Evolutionary conservation across 2,797 vertebrate species (phyloP), one percentile per base, ranked within the genome.

Genomic region (Alauda arvensis): DNA sequence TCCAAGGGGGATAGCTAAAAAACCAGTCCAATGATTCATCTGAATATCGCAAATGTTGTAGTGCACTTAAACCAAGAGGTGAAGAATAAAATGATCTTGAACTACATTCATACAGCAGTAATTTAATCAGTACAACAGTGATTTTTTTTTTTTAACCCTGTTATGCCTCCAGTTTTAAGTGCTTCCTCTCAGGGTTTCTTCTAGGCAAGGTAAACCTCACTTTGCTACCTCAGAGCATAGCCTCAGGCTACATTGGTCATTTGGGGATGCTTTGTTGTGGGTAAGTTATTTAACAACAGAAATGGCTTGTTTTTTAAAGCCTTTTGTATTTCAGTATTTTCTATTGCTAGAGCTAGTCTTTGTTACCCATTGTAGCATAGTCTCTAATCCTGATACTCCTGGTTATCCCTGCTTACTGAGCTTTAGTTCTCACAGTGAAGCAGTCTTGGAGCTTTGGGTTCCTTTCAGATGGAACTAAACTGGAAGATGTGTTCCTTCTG

Each of bases 311-410:
- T n/a, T 84, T 89, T 87, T 83, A 91, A 85, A 85, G 26, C 31
- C 84, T 70, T 92, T 84, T 90, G 49, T 80, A 77, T 86, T 65
- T 63, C 77, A 81, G 33, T 80, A 26, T 81, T 87, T 89, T 78
- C 72, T 87, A 17, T 88, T 84, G 75, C 79, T 75, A 45, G 66
- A 80, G 56, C 39, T 59, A 55, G 49, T 93, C 69, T 89, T 89
- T 95, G 81, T 79, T 77, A 68, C 28, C n/a, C 29, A 75, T 86
- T 94, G 60, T 78, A 65, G 65, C 5, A 9, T 5, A 43, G 67
- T 74, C 71, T 74, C 40, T 93, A 89, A 93, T 94, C 77, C 79
- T 90, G 74, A 82, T 87, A 61, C 60, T 90, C 39, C 77, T 78
- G 70, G 82, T 94, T 92, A 87, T 78, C 85, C 74, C 71, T 90